Conservation (phyloP, 2,888 invertebrate genomes). For the Rhingia rostrata region DNA sequence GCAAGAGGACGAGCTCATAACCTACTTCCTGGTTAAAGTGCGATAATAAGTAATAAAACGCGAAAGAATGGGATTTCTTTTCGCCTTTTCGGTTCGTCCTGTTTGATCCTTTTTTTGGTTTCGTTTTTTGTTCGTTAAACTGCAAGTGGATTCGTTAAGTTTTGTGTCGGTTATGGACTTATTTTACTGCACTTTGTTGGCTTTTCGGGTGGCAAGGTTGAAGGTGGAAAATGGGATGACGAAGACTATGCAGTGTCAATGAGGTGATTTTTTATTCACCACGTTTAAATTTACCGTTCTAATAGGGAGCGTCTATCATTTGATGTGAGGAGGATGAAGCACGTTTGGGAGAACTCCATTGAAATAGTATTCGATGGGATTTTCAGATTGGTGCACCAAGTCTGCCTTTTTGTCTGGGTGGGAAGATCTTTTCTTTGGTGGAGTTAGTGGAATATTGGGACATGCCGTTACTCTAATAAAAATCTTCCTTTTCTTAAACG, state of each 20-base stretch:
- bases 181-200: constrained; percentile 20
- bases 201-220: constrained; percentile 23
- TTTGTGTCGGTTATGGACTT: constrained; percentile 45
- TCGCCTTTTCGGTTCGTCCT: constrained; percentile 22
- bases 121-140: constrained; percentile 40
- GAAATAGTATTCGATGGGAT: no score
- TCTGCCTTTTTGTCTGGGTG: no score
- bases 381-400: no score
- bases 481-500: no score
- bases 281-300: not conserved
- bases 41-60: constrained; percentile 64
- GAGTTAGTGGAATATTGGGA: no score
- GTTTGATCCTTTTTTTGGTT: not conserved
- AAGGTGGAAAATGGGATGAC: constrained; percentile 15
- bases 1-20: constrained; percentile 61
- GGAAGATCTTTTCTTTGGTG: no score
- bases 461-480: no score
- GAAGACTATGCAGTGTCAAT: constrained; percentile 25
- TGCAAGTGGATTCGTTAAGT: constrained; percentile 60
- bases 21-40: constrained; percentile 61
- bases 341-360: no score
- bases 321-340: no score
- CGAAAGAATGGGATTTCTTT: constrained; percentile 38
- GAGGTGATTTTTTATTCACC: constrained; percentile 45
- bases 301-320: no score